Evolutionary conservation across 2,888 invertebrate species (phyloP).

Genomic region (Drosophila limbata): DNA sequence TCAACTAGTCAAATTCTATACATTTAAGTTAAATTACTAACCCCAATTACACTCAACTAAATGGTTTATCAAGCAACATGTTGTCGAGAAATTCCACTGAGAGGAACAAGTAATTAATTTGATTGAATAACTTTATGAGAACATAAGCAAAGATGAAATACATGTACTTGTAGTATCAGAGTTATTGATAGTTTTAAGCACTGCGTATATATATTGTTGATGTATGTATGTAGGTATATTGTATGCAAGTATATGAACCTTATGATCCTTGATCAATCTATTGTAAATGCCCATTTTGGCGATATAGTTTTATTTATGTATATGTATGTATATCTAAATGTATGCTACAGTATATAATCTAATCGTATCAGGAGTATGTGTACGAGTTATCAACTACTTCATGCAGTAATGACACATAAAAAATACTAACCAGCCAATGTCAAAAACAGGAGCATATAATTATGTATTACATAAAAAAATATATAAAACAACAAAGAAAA

Average conservation of each 20-base stretch:
- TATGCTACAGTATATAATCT: conserved; percentile 48
- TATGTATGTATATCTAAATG: conserved; percentile 55
- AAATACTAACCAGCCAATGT: conserved; percentile 45
- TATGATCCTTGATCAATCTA: conserved; percentile 53
- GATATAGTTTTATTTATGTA: conserved; percentile 57
- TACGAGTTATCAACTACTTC: conserved; percentile 45
- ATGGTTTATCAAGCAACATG: conserved; percentile 40
- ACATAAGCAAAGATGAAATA: conserved; percentile 24
- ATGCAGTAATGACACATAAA: conserved; percentile 57
- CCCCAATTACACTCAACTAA: conserved; percentile 76
- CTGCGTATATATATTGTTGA: conserved; percentile 50
- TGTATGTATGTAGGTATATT: conserved; percentile 38
- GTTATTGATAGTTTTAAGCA: conserved; percentile 67
- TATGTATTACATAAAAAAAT: conserved; percentile 55
- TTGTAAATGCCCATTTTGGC: conserved; percentile 65
- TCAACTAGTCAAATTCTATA: conserved; percentile 84
- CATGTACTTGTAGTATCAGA: conserved; percentile 43
- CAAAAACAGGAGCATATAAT: conserved; percentile 41
- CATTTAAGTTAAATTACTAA: conserved; percentile 77
- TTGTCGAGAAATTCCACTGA: conserved; percentile 42
- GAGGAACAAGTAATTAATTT: conserved; percentile 29
- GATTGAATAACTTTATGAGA: conserved; percentile 30
- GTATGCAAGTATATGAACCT: conserved; percentile 46
- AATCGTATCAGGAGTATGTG: conserved; percentile 38
- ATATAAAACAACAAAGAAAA: conserved; percentile 27